A percentile compares a stretch with the other conserved stretches of the same genome.
These are phyloP conservation scores for Pongo abelii DNA, from an alignment of 2,113 vertebrate species.

Conservation along the genomic window DNA sequence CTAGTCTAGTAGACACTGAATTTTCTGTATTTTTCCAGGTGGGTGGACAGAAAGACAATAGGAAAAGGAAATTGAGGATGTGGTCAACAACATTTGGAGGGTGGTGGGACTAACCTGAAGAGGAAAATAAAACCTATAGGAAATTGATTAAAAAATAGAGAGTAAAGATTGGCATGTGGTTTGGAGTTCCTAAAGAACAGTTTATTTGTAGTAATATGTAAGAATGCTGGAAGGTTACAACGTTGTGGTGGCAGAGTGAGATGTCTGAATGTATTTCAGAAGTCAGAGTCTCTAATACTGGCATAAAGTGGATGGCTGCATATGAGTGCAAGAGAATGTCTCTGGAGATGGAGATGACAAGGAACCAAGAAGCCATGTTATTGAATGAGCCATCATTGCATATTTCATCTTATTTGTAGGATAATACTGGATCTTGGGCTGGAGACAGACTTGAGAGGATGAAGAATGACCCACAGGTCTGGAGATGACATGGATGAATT, in stretches of 20 bases:
- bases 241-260: not conserved
- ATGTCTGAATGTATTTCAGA: not conserved
- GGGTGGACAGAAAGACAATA: not conserved
- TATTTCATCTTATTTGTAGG: not conserved
- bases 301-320: not conserved
- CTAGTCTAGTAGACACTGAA: not conserved
- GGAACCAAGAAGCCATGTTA: not conserved
- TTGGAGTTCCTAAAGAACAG: not conserved
- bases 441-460: not conserved
- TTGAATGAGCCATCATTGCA: not conserved
- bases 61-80: not conserved
- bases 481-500: not conserved
- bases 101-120: not conserved
- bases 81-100: not conserved
- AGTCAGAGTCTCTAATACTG: not conserved
- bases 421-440: not conserved
- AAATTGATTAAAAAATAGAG: not conserved
- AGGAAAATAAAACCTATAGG: not conserved
- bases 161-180: not conserved
- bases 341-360: not conserved
- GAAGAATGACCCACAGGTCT: not conserved
- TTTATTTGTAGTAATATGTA: not conserved
- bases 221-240: not conserved
- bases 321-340: not conserved
- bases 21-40: not conserved